Evolutionary conservation across 2,797 vertebrate species (phyloP).

Genomic region (Malurus leucopterus): DNA sequence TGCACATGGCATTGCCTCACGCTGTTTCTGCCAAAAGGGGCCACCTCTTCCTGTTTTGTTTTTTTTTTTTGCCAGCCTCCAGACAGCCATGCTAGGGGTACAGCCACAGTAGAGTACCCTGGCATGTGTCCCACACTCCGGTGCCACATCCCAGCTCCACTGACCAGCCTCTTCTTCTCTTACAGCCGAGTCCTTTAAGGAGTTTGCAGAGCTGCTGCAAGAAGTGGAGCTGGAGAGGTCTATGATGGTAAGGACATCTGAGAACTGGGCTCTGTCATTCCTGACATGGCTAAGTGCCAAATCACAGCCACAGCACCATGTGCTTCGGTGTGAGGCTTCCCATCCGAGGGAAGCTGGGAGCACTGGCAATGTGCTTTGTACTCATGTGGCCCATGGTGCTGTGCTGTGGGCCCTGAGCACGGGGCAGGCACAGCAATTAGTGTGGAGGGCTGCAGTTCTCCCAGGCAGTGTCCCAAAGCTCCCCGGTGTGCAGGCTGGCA

Average conservation of each 20-base stretch:
- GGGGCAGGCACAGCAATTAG: background rate
- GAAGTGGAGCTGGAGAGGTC: conserved; percentile 93
- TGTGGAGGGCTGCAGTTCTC: background rate
- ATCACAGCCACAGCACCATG: fast-evolving
- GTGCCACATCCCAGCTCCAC: background rate
- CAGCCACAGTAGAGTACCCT: background rate
- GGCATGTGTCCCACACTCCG: fast-evolving
- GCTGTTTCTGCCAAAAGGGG: background rate
- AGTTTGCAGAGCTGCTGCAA: conserved; percentile 91
- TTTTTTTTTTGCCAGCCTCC: background rate
- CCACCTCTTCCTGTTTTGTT: background rate
- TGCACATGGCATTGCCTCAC: background rate
- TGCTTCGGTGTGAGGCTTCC: background rate
- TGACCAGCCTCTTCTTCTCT: conserved; percentile 20
- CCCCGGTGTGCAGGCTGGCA: background rate
- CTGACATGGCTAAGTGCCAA: background rate
- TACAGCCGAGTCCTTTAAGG: conserved; percentile 93
- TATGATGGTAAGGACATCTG: conserved; percentile 87
- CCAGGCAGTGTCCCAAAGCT: too few species aligned
- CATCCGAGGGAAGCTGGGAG: background rate
- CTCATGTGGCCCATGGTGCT: fast-evolving
- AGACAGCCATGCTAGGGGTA: fast-evolving
- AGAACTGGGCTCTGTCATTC: background rate
- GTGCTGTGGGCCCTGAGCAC: fast-evolving
- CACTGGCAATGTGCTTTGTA: background rate